phyloP scores from a whole-genome alignment of 2,888 invertebrate species.

The Hypselothyrea guttata region DNA sequence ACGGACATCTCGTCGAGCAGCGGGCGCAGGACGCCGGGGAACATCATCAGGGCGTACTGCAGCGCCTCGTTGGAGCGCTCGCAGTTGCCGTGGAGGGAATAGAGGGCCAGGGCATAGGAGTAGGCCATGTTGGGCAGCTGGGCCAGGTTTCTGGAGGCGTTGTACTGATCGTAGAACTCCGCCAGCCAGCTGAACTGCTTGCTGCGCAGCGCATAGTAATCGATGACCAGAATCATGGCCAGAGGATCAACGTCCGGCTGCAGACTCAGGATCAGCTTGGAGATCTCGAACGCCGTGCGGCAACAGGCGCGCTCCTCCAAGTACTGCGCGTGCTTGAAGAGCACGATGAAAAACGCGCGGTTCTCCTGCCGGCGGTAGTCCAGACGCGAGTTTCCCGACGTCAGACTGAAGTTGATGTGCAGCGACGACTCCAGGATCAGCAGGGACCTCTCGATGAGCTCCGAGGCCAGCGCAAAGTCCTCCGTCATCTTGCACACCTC shows the following conservation, averaged over 20 bases:
- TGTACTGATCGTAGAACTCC: constrained; percentile 85
- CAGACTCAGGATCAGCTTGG: constrained; percentile 90
- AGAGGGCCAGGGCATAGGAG: constrained; percentile 89
- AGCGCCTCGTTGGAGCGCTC: constrained; percentile 85
- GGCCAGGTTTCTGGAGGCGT: constrained; percentile 86
- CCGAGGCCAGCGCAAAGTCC: constrained; percentile 90
- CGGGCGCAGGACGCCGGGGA: constrained; percentile 89
- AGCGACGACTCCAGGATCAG: constrained; percentile 90
- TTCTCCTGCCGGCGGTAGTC: constrained; percentile 92
- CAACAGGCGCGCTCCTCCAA: constrained; percentile 91
- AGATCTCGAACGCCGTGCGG: constrained; percentile 93
- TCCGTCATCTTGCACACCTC: constrained; percentile 90
- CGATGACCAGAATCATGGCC: constrained; percentile 89
- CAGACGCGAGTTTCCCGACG: constrained; percentile 88
- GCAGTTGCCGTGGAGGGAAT: constrained; percentile 83
- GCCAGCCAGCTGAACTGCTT: constrained; percentile 89
- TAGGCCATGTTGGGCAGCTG: constrained; percentile 95
- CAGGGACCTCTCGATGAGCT: constrained; percentile 90
- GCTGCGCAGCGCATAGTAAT: constrained; percentile 91
- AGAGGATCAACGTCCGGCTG: constrained; percentile 90
- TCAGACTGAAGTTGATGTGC: constrained; percentile 90
- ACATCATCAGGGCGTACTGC: constrained; percentile 91
- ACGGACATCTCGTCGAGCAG: constrained; percentile 90
- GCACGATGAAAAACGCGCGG: constrained; percentile 89
- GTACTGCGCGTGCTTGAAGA: constrained; percentile 91